Base-by-base conservation (phyloP, 2,113 vertebrate genomes). In the Synchiropus splendidus region DNA sequence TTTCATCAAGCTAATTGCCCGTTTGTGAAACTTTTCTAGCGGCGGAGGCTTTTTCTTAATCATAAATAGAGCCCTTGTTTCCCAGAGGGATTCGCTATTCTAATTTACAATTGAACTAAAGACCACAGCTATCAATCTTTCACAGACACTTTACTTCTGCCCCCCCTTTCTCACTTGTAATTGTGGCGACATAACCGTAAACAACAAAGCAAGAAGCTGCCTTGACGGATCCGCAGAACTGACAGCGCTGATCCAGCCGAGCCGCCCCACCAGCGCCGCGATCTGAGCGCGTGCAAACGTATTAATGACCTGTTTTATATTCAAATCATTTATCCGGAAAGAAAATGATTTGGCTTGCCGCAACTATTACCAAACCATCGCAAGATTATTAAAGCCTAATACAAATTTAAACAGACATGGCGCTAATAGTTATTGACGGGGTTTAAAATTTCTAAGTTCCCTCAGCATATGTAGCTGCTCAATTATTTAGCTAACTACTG, bases 1-100 rank as follows among this genome's bases (percentile, higher is more conserved):
- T 94, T 92, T 91, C 91, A 96, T 96, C 92, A 96, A 91, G 88
- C 90, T 94, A 95, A 95, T 95, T 97, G 90, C 88, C 88, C 90
- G 89, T 91, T 90, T 89, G 89, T 92, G 87, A 91, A 95, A 94
- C 89, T 93, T 83, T 93, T 87, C 83, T 81, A 86, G 86, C 89
- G 88, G 89, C 89, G 89, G 85, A 89, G 81, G 87, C 88, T 92
- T 92, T 92, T 94, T 93, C 91, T 91, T 93, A 97, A 97, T 95
- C 90, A 96, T 93, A 95, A 93, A 92, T 93, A 89, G 87, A 88
- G 89, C 86, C 84, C 85, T 78, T 87, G 87, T 87, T 86, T 92
- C 89, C 89, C 89, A 82, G 81, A 87, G 92, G 88, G 89, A 88
- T 83, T 86, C 87, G 88, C 86, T 73, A 88, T 94, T 92, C 89